Percentiles rank a stretch among this genome's conserved stretches.
Conservation (phyloP, 1,140 invertebrate genomes). For the Plodia interpunctella region DNA sequence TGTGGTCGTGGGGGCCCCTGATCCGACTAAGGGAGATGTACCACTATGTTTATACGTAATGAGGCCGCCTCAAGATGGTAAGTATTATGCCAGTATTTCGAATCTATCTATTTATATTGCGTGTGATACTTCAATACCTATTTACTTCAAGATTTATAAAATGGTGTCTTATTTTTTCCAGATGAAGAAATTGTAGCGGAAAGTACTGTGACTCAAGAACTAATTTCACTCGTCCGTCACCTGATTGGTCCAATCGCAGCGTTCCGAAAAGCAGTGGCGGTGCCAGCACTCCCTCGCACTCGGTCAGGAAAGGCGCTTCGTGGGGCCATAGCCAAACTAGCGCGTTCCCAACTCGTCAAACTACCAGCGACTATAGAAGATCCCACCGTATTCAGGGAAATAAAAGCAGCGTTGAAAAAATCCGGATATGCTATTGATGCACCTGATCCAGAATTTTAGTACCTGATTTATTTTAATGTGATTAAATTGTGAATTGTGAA, state of each 20-base stretch:
- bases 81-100: conserved; percentile 12
- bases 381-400: conserved; percentile 86
- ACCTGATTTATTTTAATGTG: not conserved
- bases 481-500: not conserved
- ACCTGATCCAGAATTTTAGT: conserved; percentile 78
- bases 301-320: conserved; percentile 90
- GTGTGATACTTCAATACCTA: no score
- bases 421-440: conserved; percentile 85
- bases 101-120: no score
- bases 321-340: conserved; percentile 90
- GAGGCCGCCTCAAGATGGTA: conserved; percentile 77
- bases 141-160: no score
- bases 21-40: conserved; percentile 92
- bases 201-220: conserved; percentile 75
- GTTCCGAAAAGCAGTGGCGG: conserved; percentile 86
- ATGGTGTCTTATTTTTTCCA: conserved; percentile 27
- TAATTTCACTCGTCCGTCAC: conserved; percentile 85
- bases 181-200: conserved; percentile 67
- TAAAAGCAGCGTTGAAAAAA: conserved; percentile 85
- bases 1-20: conserved; percentile 92
- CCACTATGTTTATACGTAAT: conserved; percentile 92
- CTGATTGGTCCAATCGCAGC: conserved; percentile 93
- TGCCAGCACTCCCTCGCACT: conserved; percentile 87
- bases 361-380: conserved; percentile 94
- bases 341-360: conserved; percentile 85